Conservation (phyloP, 92 coral and sea anemone genomes). For the Desmophyllum pertusum region DNA sequence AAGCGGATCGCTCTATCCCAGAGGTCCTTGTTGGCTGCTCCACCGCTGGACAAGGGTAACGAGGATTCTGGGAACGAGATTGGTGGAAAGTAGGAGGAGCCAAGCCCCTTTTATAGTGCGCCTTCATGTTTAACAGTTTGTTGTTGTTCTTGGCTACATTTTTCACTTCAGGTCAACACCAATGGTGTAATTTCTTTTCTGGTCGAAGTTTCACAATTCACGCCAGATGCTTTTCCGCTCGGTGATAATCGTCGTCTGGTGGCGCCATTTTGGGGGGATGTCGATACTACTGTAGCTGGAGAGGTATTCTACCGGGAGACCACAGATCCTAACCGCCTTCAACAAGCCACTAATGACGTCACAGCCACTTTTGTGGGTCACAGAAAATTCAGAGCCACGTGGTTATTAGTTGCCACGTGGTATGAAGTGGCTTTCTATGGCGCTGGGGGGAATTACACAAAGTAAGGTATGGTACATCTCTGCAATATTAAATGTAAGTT, state of each 20-base stretch:
- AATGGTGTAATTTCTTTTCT: constrained; percentile 68
- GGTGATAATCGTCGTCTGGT: constrained; percentile 54
- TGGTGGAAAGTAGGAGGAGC: no score
- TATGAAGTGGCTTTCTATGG: constrained; percentile 67
- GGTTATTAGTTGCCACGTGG: constrained; percentile 82
- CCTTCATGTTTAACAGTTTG: no score
- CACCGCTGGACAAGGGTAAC: no score
- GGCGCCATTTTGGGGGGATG: constrained; percentile 85
- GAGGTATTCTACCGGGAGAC: constrained; percentile 67
- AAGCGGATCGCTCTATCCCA: no score
- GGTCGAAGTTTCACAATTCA: constrained; percentile 36
- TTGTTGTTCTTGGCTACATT: neutral
- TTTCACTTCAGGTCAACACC: constrained; percentile 46
- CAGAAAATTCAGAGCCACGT: constrained; percentile 58
- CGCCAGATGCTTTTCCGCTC: constrained; percentile 70
- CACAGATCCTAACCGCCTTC: constrained; percentile 38
- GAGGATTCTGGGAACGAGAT: no score
- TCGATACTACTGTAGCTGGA: constrained; percentile 68
- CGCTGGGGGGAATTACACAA: neutral
- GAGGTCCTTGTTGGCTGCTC: no score
- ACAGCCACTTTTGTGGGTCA: constrained; percentile 45
- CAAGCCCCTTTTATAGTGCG: no score
- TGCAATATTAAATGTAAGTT: no score
- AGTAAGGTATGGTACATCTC: constrained; percentile 33
- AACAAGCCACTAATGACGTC: constrained; percentile 63